These are phyloP conservation scores for Notolepis coatsorum DNA, from an alignment of 2,797 vertebrate genomes.

Conservation along the genomic window DNA sequence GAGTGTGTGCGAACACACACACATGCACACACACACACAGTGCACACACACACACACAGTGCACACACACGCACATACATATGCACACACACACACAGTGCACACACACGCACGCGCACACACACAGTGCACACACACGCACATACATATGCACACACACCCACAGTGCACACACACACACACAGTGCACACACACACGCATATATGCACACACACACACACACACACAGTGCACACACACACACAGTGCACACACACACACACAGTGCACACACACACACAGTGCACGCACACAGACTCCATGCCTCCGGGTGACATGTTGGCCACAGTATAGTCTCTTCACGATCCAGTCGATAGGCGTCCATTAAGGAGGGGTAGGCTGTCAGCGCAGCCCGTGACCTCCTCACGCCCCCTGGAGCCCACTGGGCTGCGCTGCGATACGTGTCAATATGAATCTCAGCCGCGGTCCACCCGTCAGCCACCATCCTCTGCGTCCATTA, in stretches of 20 bases:
- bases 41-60: not conserved
- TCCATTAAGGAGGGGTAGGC: constrained; percentile 90
- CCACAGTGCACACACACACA: constrained; percentile 61
- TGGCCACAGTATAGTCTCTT: constrained; percentile 80
- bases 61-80: constrained; percentile 23
- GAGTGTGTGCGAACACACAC: constrained; percentile 14
- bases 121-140: constrained; percentile 5
- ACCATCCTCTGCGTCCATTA: constrained; percentile 89
- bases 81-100: constrained; percentile 18
- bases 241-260: constrained; percentile 6
- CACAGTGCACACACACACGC: constrained; percentile 47
- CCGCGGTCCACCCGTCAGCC: constrained; percentile 79
- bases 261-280: constrained; percentile 33
- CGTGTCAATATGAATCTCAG: constrained; percentile 89
- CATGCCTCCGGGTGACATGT: constrained; percentile 79
- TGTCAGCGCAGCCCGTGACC: constrained; percentile 86
- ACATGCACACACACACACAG: not conserved
- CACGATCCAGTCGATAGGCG: constrained; percentile 87
- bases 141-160: constrained; percentile 31
- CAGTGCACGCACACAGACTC: constrained; percentile 71
- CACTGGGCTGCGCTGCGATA: constrained; percentile 78
- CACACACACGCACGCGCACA: not conserved
- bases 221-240: not conserved
- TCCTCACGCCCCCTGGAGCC: constrained; percentile 74
- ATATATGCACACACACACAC: constrained; percentile 21